Conservation (phyloP, 1,140 invertebrate genomes). For the Tetragonula clypearis region DNA sequence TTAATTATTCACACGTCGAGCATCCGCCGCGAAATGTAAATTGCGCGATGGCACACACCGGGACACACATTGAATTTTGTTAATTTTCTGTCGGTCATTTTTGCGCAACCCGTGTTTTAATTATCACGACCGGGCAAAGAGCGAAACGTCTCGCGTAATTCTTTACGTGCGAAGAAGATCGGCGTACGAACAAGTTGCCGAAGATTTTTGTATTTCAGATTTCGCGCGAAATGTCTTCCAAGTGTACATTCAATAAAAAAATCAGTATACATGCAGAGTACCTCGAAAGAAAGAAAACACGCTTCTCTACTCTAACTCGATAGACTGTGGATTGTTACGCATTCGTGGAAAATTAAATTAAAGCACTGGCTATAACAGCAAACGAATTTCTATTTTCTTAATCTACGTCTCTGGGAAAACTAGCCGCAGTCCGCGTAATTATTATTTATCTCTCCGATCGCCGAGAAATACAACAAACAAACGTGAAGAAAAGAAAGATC, state of each 20-base stretch:
- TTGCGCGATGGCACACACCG: not conserved
- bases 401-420: not conserved
- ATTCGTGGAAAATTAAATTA: no score
- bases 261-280: no score
- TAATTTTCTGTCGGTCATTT: not conserved
- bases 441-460: not conserved
- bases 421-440: not conserved
- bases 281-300: no score
- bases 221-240: no score
- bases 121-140: not conserved
- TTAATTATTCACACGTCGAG: slow-evolving; percentile 28
- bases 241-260: no score
- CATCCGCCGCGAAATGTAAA: not conserved
- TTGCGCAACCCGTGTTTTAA: not conserved
- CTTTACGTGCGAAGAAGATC: no score
- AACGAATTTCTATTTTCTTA: not conserved
- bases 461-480: not conserved
- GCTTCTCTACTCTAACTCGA: no score
- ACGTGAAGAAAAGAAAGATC: not conserved
- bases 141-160: not conserved
- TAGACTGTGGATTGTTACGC: no score
- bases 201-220: no score
- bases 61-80: not conserved
- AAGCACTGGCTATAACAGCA: no score
- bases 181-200: no score